A percentile compares a stretch with the other conserved stretches of the same genome.
Evolutionary conservation across 2,888 invertebrate species (phyloP).

Genomic region (Minunthozetes semirufus): DNA sequence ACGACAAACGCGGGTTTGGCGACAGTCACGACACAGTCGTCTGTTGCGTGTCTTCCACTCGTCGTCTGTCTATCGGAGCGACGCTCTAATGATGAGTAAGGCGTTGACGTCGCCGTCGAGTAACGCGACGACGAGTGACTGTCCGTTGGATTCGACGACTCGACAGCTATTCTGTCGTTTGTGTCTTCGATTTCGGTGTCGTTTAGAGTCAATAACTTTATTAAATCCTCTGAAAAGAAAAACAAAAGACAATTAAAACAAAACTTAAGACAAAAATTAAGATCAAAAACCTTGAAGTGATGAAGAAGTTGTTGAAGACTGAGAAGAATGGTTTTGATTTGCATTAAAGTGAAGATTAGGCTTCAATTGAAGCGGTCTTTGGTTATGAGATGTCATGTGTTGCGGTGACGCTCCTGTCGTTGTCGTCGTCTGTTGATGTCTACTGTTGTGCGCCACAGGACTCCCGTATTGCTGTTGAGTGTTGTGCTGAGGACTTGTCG

Average conservation of each 20-base stretch:
- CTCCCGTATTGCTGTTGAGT: too few relatives aligned
- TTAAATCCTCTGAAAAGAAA: constrained; percentile 61
- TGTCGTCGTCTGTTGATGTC: constrained; percentile 10
- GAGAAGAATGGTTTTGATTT: neutral
- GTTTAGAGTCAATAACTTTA: constrained; percentile 78
- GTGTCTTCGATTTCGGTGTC: constrained; percentile 45
- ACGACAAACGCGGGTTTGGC: constrained; percentile 23
- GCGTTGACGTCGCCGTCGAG: constrained; percentile 39
- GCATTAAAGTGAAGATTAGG: neutral
- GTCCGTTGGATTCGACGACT: neutral
- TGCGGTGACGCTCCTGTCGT: neutral
- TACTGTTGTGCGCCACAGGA: too few relatives aligned
- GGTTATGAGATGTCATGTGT: neutral
- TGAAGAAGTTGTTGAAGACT: constrained; percentile 5
- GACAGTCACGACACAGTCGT: constrained; percentile 2
- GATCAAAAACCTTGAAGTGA: constrained; percentile 13
- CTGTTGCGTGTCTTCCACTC: neutral
- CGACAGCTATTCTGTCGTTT: neutral
- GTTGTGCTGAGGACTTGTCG: neutral
- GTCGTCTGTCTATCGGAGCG: neutral
- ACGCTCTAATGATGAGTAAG: constrained; percentile 42
- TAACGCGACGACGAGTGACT: constrained; percentile 23
- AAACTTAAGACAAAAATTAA: neutral
- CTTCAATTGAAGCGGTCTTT: neutral
- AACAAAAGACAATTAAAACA: neutral